Evolutionary conservation across 2,113 vertebrate genomes (phyloP), one percentile per base, ranked within the genome.

Genomic region (Sylvietta virens): DNA sequence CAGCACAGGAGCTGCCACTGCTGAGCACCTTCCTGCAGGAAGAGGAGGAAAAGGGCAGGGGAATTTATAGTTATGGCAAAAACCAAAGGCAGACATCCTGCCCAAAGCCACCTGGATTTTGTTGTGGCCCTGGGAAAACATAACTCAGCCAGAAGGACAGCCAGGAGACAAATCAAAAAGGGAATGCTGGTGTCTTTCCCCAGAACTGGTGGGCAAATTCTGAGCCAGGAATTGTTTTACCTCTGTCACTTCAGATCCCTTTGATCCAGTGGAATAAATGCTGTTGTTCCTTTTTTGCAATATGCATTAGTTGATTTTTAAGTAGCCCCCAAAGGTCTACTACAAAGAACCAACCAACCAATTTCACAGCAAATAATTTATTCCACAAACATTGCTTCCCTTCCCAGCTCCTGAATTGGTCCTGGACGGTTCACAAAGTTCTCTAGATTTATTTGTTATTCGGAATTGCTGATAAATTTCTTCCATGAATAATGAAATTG

Each of bases 401-500:
- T 82, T 78, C 70, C 71, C 64, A 83, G 92, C 88, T 88, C 69
- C 69, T 69, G 64, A 79, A 72, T 69, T 27, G 6, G 60, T 71
- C 93, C 90, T 86, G 77, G 86, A 60, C 22, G 6, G n/a, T 39
- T 92, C 92, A 92, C 72, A 88, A 81, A 92, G 71, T 48, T 74
- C 90, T 81, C 14, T n/a, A 53, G 82, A 81, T 92, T 92, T 82
- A 89, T 95, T 92, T 94, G 88, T 88, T 86, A 90, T 81, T 88
- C 30, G 31, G 80, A 79, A 92, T 54, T 17, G 56, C 86, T 81
- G 95, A 86, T 92, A 84, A 86, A 91, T 93, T 92, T 76, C 80
- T 86, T 39, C 80, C 86, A 56, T 67, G 92, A 93, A 88, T 94
- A 94, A 96, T 65, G 80, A 95, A 92, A 94, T 76, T 40, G 88